Conservation (phyloP, 1,140 invertebrate species). For the Papilio helenus region DNA sequence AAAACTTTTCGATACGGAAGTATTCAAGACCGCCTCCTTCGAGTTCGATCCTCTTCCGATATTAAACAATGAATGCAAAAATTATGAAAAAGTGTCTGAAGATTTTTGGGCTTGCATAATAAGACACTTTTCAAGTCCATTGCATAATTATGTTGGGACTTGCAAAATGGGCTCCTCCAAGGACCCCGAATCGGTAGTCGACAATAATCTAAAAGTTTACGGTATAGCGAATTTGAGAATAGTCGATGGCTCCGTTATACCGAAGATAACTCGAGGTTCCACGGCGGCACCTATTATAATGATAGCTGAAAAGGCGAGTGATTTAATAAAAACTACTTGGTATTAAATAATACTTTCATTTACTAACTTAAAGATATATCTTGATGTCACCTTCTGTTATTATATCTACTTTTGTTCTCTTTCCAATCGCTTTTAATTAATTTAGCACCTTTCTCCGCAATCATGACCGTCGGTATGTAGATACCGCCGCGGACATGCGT, state of each 20-base stretch:
- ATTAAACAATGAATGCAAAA: constrained; percentile 82
- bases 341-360: constrained; percentile 70
- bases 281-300: constrained; percentile 90
- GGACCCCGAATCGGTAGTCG: constrained; percentile 89
- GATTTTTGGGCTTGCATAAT: constrained; percentile 91
- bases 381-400: constrained; percentile 46
- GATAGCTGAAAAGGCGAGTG: constrained; percentile 94
- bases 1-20: constrained; percentile 82
- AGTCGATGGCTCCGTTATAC: constrained; percentile 91
- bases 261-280: constrained; percentile 87
- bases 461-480: constrained; percentile 82
- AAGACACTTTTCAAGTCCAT: constrained; percentile 84
- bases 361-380: constrained; percentile 37
- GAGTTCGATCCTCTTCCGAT: constrained; percentile 75
- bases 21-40: constrained; percentile 78
- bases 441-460: constrained; percentile 82
- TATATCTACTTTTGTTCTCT: constrained; percentile 69
- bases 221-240: constrained; percentile 88
- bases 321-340: constrained; percentile 90
- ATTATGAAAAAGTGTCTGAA: constrained; percentile 84
- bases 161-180: constrained; percentile 89
- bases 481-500: constrained; percentile 79
- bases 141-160: constrained; percentile 89
- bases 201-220: constrained; percentile 87
- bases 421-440: constrained; percentile 76